Evolutionary conservation across 2,888 invertebrate genomes (phyloP), one percentile per base, ranked within the genome.

Genomic region (Euphydryas editha): DNA sequence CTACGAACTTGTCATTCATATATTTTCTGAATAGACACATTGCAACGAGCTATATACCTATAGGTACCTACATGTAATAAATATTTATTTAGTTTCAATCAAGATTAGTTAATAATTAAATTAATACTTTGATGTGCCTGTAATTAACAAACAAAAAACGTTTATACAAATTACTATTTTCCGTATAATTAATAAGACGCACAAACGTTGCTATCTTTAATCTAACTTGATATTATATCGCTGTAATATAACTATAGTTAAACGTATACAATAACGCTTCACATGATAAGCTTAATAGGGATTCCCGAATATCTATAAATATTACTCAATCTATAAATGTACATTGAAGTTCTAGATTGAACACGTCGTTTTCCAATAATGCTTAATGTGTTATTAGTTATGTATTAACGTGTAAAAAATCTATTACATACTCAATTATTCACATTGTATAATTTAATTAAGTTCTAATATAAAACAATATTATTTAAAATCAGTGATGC

Each of bases 201-300:
- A 30, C 5, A 0, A 7, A 55, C 13, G 21, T n/a, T 59, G 59
- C 63, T 59, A 63, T 63, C 67, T 67, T 59, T 63, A 63, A 67
- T 63, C 67, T 59, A 55, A 47, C 18, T 30, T 56, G 67, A 59
- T 67, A 67, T 56, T 59, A 56, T 67, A 62, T 55, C 59, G 47
- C 59, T 65, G 46, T 21, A 59, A 46, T 54, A 30, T 36, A 30
- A 20, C 37, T 62, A 39, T 39, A 17, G 54, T 47, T 49, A 42
- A 49, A 57, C 39, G 44, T 18, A 60, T 37, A 49, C 18, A 59
- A 24, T 47, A 46, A 59, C 20, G 55, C 15, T 24, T 51, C n/a
- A 47, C 51, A 15, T 64, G 39, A 44, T 65, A 20, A 49, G 18
- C 30, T 15, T 37, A 5, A n/a, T 17, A 30, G 57, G 49, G 17